Percentiles rank a stretch among this genome's conserved stretches.
These are phyloP conservation scores for Metallyticus violacea DNA, from an alignment of 2,888 invertebrate genomes.

Conservation along the genomic window DNA sequence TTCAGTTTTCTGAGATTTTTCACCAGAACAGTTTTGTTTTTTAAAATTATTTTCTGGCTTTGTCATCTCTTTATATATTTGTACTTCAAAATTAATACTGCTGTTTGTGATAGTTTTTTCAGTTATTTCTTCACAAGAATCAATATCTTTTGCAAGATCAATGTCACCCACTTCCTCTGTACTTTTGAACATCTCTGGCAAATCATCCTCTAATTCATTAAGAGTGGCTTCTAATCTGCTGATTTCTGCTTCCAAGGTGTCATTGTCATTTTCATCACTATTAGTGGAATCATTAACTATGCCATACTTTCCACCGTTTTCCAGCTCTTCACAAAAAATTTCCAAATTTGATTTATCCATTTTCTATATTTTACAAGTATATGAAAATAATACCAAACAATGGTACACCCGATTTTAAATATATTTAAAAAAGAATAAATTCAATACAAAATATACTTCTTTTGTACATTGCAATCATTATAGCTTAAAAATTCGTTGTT, in stretches of 20 bases:
- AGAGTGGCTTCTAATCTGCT: conserved; percentile 4
- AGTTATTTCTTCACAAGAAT: not conserved
- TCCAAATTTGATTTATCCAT: not conserved
- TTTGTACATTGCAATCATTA: too few species aligned
- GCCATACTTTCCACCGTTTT: not conserved
- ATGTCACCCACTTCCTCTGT: not conserved
- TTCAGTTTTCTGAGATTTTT: not conserved
- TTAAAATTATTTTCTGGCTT: not conserved
- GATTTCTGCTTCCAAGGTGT: not conserved
- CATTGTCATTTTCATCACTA: not conserved
- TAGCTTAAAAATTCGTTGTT: too few species aligned
- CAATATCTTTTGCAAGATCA: not conserved
- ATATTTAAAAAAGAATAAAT: not conserved
- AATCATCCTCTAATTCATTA: not conserved
- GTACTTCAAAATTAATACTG: too few species aligned
- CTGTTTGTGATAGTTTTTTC: not conserved
- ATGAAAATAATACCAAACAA: not conserved
- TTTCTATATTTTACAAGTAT: not conserved
- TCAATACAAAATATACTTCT: too few species aligned
- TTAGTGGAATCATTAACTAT: too few species aligned
- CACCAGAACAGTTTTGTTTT: not conserved
- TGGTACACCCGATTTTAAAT: not conserved
- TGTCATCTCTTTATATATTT: not conserved
- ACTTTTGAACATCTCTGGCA: not conserved
- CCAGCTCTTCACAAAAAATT: not conserved